Evolutionary conservation across 2,888 invertebrate genomes (phyloP), one percentile per base, ranked within the genome.

Genomic region (Torymus aiolomorphi): DNA sequence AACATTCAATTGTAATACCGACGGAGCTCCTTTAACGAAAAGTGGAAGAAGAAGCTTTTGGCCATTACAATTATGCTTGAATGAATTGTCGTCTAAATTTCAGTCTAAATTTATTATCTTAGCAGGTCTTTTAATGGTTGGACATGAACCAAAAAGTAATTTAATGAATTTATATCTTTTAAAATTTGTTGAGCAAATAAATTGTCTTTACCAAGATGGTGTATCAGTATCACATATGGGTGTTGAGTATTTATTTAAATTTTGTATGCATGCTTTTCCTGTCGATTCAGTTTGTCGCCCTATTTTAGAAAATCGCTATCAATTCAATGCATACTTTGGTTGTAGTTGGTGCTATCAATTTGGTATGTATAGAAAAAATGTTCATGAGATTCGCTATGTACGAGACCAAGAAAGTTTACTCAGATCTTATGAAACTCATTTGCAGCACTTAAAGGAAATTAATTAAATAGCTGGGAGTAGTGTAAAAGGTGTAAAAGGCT

Each of bases 111-210:
- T n/a, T n/a, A n/a, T n/a, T n/a, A n/a, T n/a, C n/a, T n/a, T n/a
- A n/a, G n/a, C n/a, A n/a, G n/a, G n/a, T n/a, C n/a, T n/a, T n/a
- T n/a, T n/a, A n/a, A n/a, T n/a, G n/a, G n/a, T n/a, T n/a, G n/a
- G n/a, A n/a, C n/a, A n/a, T n/a, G n/a, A n/a, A n/a, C n/a, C n/a
- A n/a, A n/a, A n/a, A n/a, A n/a, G n/a, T n/a, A n/a, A n/a, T n/a
- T n/a, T n/a, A n/a, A n/a, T n/a, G n/a, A n/a, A n/a, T n/a, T 56
- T 56, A 56, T 56, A 56, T 56, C 56, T 56, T 56, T 56, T n/a
- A 11, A 14, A 56, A 56, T 56, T 56, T 14, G 56, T 56, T 56
- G 56, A 56, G 56, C 56, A 56, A n/a, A 56, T 56, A 14, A 56
- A 56, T 56, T 14, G 14, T n/a, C 56, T 56, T 14, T 56, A 56